Evolutionary conservation across 2,113 vertebrate genomes (phyloP).

Genomic region (Pygoscelis antarcticus): DNA sequence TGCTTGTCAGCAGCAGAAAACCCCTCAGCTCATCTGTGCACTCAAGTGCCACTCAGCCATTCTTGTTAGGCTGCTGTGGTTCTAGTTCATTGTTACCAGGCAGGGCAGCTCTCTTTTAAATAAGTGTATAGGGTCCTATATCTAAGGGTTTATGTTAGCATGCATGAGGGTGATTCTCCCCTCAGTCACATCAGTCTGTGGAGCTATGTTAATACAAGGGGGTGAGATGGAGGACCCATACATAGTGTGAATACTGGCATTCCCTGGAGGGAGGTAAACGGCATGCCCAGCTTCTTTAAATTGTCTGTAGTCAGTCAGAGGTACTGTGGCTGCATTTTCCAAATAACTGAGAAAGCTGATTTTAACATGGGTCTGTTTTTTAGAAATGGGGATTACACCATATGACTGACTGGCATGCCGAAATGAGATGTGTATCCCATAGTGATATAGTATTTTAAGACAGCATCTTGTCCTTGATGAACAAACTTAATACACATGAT

Average conservation of each 20-base stretch:
- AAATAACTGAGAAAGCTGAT: not conserved
- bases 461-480: not conserved
- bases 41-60: not conserved
- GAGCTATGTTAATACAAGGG: not conserved
- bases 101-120: not conserved
- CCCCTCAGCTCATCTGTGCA: rapidly evolving
- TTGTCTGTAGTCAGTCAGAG: not conserved
- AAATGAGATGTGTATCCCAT: not conserved
- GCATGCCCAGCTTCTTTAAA: not conserved
- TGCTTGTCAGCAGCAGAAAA: not conserved
- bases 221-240: not conserved
- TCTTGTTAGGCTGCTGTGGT: not conserved
- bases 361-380: not conserved
- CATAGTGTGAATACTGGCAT: not conserved
- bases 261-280: not conserved
- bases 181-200: not conserved
- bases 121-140: not conserved
- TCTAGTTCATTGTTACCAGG: not conserved
- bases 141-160: not conserved
- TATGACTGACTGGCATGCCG: not conserved
- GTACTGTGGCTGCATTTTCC: not conserved
- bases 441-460: not conserved
- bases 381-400: not conserved
- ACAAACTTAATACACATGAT: not conserved
- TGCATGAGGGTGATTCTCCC: not conserved